These are phyloP conservation scores for Ibidorhyncha struthersii DNA, from an alignment of 2,113 vertebrate genomes.

Conservation along the genomic window DNA sequence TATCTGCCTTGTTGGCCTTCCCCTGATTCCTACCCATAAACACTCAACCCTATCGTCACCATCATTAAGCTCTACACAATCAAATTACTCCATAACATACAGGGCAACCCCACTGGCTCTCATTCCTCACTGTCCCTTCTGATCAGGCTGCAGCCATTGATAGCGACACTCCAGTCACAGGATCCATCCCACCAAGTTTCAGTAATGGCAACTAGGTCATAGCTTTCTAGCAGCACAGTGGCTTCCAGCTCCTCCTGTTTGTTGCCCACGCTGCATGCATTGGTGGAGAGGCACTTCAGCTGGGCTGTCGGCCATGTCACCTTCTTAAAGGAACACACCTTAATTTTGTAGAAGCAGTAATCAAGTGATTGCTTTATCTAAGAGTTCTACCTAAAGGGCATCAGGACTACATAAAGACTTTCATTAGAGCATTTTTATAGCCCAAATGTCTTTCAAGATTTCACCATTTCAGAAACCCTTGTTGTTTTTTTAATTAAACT, in stretches of 20 bases:
- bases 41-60: background rate
- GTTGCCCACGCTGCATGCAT: background rate
- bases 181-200: background rate
- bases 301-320: background rate
- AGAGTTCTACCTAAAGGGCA: background rate
- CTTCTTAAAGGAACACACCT: background rate
- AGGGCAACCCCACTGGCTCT: background rate
- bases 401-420: background rate
- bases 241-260: background rate
- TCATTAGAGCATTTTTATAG: background rate
- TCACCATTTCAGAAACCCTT: background rate
- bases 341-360: background rate
- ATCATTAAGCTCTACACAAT: background rate
- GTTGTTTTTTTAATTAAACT: background rate
- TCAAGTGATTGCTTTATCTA: background rate
- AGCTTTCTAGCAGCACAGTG: background rate
- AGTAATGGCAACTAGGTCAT: background rate
- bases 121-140: background rate
- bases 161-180: background rate
- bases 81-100: background rate
- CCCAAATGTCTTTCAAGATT: background rate
- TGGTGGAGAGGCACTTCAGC: background rate
- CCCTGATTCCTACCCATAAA: background rate
- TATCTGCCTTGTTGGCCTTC: background rate
- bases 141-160: background rate